A percentile compares a stretch with the other conserved stretches of the same genome.
phyloP scores from a whole-genome alignment of 2,113 vertebrate species.

The Hystrix cristata region DNA sequence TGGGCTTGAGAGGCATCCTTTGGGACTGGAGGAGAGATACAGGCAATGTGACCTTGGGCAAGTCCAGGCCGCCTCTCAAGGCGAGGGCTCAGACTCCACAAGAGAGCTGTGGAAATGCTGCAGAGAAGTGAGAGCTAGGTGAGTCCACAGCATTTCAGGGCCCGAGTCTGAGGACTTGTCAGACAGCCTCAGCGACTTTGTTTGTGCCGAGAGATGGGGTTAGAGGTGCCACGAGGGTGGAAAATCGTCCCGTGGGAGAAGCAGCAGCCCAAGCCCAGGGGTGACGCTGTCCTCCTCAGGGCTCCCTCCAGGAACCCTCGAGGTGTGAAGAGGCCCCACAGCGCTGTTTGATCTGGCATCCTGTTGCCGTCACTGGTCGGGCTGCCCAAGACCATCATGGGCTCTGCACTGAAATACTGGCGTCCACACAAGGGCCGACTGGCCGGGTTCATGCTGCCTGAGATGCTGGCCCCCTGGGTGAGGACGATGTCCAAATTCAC shows the following conservation, averaged over 20 bases:
- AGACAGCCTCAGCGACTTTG: background rate
- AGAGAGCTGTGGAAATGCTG: background rate
- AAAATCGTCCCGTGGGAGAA: background rate
- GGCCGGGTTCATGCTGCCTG: background rate
- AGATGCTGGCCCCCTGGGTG: background rate
- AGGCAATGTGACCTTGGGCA: background rate
- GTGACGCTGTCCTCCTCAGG: rapidly evolving
- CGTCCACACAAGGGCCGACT: background rate
- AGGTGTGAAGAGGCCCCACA: background rate
- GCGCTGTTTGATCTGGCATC: background rate
- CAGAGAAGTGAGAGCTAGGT: background rate
- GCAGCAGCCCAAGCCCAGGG: background rate
- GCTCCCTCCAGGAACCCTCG: background rate
- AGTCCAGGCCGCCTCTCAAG: background rate
- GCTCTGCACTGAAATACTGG: background rate
- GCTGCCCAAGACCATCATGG: background rate
- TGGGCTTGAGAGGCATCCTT: background rate
- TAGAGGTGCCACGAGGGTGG: background rate
- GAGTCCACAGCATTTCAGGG: background rate
- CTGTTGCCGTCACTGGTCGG: background rate
- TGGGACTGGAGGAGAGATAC: background rate
- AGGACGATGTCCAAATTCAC: background rate
- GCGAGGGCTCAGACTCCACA: background rate
- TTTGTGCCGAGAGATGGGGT: background rate
- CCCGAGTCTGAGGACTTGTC: background rate